Conservation (phyloP, 2,113 vertebrate species). For the Eulemur rufifrons region DNA sequence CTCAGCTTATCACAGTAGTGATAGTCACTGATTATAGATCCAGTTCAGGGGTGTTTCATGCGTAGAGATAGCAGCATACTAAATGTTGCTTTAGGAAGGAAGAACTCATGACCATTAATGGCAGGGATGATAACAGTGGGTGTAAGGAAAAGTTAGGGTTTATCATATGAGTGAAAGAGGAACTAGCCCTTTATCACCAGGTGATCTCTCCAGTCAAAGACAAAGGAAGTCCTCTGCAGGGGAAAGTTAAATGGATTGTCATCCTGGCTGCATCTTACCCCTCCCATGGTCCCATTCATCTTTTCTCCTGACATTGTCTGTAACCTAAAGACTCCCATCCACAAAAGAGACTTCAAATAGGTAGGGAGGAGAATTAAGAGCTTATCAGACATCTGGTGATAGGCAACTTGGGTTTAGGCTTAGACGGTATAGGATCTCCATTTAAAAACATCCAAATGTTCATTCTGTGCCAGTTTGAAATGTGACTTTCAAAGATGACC, state of each 20-base stretch:
- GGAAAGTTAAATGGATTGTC: background rate
- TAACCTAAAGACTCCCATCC: background rate
- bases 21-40: background rate
- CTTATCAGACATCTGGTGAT: background rate
- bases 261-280: background rate
- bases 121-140: background rate
- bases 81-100: background rate
- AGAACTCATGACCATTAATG: background rate
- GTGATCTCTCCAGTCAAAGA: background rate
- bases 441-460: slow-evolving; percentile 12
- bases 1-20: background rate
- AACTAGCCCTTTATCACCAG: background rate
- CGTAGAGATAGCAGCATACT: background rate
- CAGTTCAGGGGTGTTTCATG: background rate
- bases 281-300: background rate
- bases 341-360: slow-evolving; percentile 58
- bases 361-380: slow-evolving; percentile 18
- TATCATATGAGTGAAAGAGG: background rate
- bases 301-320: slow-evolving; percentile 20
- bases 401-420: background rate
- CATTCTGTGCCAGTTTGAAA: slow-evolving; percentile 1
- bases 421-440: background rate
- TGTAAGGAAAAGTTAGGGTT: background rate
- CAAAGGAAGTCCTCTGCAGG: background rate
- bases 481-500: slow-evolving; percentile 40